Base-by-base conservation (phyloP, 2,888 invertebrate genomes). In the Calameuta idolon region DNA sequence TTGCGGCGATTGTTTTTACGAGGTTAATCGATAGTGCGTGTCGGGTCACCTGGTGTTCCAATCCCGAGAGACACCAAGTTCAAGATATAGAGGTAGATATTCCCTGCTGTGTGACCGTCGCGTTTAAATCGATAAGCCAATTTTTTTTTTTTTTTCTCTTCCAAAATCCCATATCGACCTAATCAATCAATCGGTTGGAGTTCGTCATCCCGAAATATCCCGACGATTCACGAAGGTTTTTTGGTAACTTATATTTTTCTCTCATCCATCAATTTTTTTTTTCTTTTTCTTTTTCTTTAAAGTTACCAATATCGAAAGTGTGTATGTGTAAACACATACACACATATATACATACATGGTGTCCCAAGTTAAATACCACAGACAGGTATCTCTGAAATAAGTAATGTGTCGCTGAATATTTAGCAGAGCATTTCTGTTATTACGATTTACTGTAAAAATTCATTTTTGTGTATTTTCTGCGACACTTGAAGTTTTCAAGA, bases 41-140 rank as follows among this genome's bases (percentile, higher is more conserved):
- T 74, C 55, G 75, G 77, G 75, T 77, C 77, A 77, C 77, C 77
- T 77, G 77, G 77, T 77, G 74, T 77, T 71, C 77, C 55, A 23
- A 74, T 77, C 77, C 74, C 77, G 12, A 68, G 77, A 69, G 77
- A 77, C 35, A 68, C 74, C 35, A 69, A 68, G 33, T 69, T 77
- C 31, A 69, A 75, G 34, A 37, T 74, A 34, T 34, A 73, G 11
- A 15, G 55, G 37, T 77, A 77, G 77, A 77, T 40, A 40, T 15
- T 55, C 23, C 55, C 9, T 23, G 23, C 23, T 55, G 23, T 55
- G 55, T 9, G 23, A 55, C 23, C 55, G 55, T 23, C 55, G 23
- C 55, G 55, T 9, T 55, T 23, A 55, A 55, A 55, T 55, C 55
- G 55, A 55, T 55, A 55, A 55, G 55, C 55, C 23, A 40, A 55